Percentiles rank a stretch among this genome's conserved stretches.
These are phyloP conservation scores for Cassiopea xamachana DNA, from an alignment of 30 jellyfish, hydroid and myxozoan species.

Conservation along the genomic window DNA sequence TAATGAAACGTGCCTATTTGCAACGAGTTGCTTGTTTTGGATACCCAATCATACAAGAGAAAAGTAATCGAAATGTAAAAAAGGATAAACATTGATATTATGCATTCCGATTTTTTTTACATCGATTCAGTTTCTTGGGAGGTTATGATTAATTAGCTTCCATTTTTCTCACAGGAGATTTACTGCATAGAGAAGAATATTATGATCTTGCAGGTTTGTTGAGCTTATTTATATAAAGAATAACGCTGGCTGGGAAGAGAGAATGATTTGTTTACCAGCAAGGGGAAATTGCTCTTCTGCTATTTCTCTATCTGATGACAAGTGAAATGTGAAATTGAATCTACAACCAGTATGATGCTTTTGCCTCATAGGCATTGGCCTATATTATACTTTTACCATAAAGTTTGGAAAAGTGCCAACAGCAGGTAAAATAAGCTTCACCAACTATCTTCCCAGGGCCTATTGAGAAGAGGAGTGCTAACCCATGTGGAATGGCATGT, in stretches of 20 bases:
- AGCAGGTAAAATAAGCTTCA: neutral
- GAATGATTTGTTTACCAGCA: neutral
- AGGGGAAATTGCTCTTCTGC: neutral
- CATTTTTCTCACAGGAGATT: constrained; percentile 35
- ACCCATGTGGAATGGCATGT: constrained; percentile 93
- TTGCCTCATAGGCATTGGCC: no score
- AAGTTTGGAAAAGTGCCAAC: neutral
- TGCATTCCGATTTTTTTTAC: no score
- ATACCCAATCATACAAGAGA: neutral
- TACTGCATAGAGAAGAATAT: constrained; percentile 61
- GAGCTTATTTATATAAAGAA: neutral
- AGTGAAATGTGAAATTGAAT: neutral
- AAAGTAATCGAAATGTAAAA: neutral
- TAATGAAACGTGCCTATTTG: neutral
- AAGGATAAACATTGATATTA: no score
- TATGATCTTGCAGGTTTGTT: constrained; percentile 53
- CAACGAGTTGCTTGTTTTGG: neutral
- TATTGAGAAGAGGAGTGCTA: constrained; percentile 81
- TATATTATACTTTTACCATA: neutral
- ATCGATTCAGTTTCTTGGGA: no score
- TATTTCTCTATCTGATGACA: neutral
- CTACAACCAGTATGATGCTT: neutral
- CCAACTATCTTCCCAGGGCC: constrained; percentile 4
- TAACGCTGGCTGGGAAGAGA: neutral
- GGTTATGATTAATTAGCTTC: no score